Evolutionary conservation across 2,888 invertebrate genomes (phyloP).

Genomic region (Creontiades dilutus): DNA sequence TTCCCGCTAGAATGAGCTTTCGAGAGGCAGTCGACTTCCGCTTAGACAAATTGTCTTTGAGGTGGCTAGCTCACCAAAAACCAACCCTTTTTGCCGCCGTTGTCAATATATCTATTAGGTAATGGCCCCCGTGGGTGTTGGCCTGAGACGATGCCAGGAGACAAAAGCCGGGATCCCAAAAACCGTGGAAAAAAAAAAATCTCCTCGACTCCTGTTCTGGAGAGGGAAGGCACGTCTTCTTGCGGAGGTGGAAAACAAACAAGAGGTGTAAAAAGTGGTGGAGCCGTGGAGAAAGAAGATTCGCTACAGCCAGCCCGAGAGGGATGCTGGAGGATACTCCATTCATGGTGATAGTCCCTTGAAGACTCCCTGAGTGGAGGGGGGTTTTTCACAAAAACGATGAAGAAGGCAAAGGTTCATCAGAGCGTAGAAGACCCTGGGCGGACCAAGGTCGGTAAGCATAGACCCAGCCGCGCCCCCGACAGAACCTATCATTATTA

Average conservation of each 20-base stretch:
- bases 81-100: conserved; percentile 63
- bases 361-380: background rate
- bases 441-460: conserved; percentile 49
- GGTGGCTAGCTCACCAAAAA: conserved; percentile 49
- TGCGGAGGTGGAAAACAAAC: conserved; percentile 72
- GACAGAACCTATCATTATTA: conserved; percentile 31
- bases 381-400: conserved; percentile 29
- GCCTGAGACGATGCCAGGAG: conserved; percentile 63
- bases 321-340: conserved; percentile 57
- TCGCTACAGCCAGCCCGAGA: conserved; percentile 59
- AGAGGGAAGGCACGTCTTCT: conserved; percentile 65
- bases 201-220: background rate
- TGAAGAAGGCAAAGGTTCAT: conserved; percentile 43
- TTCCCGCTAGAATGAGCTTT: conserved; percentile 60
- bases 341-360: conserved; percentile 47
- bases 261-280: conserved; percentile 60
- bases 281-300: conserved; percentile 71
- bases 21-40: conserved; percentile 57
- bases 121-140: conserved; percentile 68
- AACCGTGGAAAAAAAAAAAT: conserved; percentile 49
- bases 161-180: conserved; percentile 58
- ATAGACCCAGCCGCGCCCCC: background rate
- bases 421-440: conserved; percentile 62
- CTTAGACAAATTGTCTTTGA: conserved; percentile 63
- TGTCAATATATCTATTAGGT: conserved; percentile 72